Percentiles rank a stretch among this genome's conserved stretches.
Evolutionary conservation across 1,140 invertebrate genomes (phyloP).

Genomic region (Drosophila aff.): DNA sequence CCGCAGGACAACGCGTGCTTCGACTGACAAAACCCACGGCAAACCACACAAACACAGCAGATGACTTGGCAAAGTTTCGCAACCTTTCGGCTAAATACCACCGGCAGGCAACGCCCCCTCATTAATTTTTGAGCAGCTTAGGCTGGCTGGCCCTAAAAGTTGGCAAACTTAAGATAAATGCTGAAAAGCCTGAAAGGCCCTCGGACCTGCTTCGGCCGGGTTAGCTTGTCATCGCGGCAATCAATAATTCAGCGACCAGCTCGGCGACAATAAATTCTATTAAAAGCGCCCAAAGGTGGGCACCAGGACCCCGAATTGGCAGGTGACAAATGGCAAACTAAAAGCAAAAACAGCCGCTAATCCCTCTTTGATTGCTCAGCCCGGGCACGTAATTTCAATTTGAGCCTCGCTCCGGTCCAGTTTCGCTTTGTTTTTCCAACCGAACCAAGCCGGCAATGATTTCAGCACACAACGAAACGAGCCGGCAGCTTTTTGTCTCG

Average conservation of each 20-base stretch:
- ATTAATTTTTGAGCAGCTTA: slow-evolving; percentile 69
- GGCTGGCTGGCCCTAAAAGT: slow-evolving; percentile 35
- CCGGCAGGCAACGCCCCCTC: slow-evolving; percentile 33
- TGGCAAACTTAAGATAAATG: slow-evolving; percentile 66
- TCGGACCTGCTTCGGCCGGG: slow-evolving; percentile 9
- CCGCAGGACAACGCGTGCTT: slow-evolving; percentile 39
- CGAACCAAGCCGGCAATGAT: slow-evolving; percentile 23
- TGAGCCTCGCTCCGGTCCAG: slow-evolving; percentile 29
- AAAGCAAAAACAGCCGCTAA: slow-evolving; percentile 54
- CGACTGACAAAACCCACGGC: slow-evolving; percentile 33
- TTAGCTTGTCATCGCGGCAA: slow-evolving; percentile 60
- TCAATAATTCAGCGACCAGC: slow-evolving; percentile 63
- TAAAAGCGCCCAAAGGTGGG: slow-evolving; percentile 64
- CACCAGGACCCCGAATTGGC: slow-evolving; percentile 15
- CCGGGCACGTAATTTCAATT: slow-evolving; percentile 72
- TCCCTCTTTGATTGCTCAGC: slow-evolving; percentile 71
- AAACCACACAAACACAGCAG: slow-evolving; percentile 34
- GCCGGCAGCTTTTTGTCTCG: slow-evolving; percentile 22
- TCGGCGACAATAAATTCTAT: slow-evolving; percentile 67
- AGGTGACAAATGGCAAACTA: slow-evolving; percentile 53
- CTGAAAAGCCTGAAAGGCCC: slow-evolving; percentile 26
- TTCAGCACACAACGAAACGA: slow-evolving; percentile 38
- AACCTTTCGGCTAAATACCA: slow-evolving; percentile 34
- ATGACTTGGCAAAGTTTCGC: slow-evolving; percentile 34
- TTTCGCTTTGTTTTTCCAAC: slow-evolving; percentile 35